phyloP scores from a whole-genome alignment of 2,113 vertebrate genomes.

The Hydrolagus affinis region DNA sequence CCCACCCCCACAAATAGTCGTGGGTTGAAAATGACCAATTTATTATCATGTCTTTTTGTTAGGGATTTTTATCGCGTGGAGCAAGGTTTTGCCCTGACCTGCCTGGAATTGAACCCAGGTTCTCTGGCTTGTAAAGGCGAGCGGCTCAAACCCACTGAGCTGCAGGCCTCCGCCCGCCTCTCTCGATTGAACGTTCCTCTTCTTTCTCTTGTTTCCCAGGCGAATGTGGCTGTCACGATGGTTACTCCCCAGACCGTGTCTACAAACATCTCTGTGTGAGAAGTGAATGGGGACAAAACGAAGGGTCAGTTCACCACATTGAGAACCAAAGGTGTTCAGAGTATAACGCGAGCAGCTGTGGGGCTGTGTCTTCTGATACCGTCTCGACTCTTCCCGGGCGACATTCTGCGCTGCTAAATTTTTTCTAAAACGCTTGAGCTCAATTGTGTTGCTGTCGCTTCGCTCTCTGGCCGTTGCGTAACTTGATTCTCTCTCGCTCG shows the following conservation, averaged over 20 bases:
- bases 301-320: constrained; percentile 68
- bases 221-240: constrained; percentile 93
- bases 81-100: too few relatives aligned
- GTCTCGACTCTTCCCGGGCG: background rate
- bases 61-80: too few relatives aligned
- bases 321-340: background rate
- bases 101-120: too few relatives aligned
- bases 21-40: too few relatives aligned
- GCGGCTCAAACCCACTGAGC: too few relatives aligned
- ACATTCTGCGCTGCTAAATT: background rate
- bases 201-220: constrained; percentile 54
- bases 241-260: constrained; percentile 78
- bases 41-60: too few relatives aligned
- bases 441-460: background rate
- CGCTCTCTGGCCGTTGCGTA: accelerated
- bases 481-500: background rate
- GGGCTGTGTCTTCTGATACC: too few relatives aligned
- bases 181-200: constrained; percentile 37
- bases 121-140: background rate
- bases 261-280: constrained; percentile 86
- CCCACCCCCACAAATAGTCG: too few relatives aligned
- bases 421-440: background rate
- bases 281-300: constrained; percentile 91
- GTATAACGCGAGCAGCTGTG: background rate
- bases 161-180: too few relatives aligned